Conservation (phyloP, 1,140 invertebrate species). For the Probaryconus sp. region DNA sequence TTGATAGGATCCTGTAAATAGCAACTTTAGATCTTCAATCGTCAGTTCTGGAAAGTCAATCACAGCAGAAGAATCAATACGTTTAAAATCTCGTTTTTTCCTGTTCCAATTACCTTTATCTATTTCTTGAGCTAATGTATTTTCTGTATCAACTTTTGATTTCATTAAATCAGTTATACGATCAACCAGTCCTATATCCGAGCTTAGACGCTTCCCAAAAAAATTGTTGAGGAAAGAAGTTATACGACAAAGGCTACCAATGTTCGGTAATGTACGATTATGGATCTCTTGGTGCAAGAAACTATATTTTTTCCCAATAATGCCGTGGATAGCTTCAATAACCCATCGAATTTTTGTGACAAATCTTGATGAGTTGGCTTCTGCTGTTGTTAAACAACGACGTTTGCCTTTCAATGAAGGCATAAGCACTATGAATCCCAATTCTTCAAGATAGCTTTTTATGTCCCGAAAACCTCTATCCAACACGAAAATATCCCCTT, state of each 20-base stretch:
- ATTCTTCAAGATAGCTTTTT: slow-evolving; percentile 17
- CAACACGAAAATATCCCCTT: slow-evolving; percentile 21
- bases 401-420: slow-evolving; percentile 39
- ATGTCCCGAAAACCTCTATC: slow-evolving; percentile 39
- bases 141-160: slow-evolving; percentile 23
- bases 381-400: slow-evolving; percentile 22
- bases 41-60: slow-evolving; percentile 52
- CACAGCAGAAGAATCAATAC: slow-evolving; percentile 26
- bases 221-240: slow-evolving; percentile 13
- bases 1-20: slow-evolving; percentile 53
- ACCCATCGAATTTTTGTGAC: slow-evolving; percentile 70
- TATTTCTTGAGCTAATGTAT: slow-evolving; percentile 35
- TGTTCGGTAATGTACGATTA: slow-evolving; percentile 19
- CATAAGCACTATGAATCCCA: slow-evolving; percentile 32
- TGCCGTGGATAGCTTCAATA: slow-evolving; percentile 70
- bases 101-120: slow-evolving; percentile 36
- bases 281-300: slow-evolving; percentile 60
- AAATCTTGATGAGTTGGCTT: slow-evolving; percentile 56
- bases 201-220: slow-evolving; percentile 15
- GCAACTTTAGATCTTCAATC: slow-evolving; percentile 36
- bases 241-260: neutral
- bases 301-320: slow-evolving; percentile 57
- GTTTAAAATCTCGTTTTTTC: no score
- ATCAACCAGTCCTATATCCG: neutral
- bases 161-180: slow-evolving; percentile 10